Percentiles rank a stretch among this genome's conserved stretches.
phyloP scores from a whole-genome alignment of 2,888 invertebrate species.

The Cantharis nigra region DNA sequence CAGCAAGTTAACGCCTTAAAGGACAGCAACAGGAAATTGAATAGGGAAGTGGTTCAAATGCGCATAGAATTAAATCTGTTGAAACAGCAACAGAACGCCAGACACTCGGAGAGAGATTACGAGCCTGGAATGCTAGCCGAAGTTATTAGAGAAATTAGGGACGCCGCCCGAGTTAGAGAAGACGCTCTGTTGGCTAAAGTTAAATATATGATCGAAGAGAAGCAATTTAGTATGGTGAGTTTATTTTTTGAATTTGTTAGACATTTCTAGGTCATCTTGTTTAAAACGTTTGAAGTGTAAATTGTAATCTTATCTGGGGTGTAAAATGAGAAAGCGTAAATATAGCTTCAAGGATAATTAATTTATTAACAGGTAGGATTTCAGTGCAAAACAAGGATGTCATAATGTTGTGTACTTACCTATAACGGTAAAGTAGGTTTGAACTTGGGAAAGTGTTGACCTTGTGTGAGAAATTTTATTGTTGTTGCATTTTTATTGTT shows the following conservation, averaged over 20 bases:
- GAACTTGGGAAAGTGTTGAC: neutral
- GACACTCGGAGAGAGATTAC: constrained; percentile 58
- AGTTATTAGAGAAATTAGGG: constrained; percentile 73
- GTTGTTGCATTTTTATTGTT: neutral
- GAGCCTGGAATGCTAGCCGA: constrained; percentile 76
- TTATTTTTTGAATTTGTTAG: neutral
- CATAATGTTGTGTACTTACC: neutral
- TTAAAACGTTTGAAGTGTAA: neutral
- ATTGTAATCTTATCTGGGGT: neutral
- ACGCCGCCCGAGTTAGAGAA: constrained; percentile 72
- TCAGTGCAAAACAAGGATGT: neutral
- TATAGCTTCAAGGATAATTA: neutral
- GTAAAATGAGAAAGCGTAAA: neutral
- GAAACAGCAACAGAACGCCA: constrained; percentile 47
- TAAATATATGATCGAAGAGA: constrained; percentile 64
- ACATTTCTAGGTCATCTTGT: neutral
- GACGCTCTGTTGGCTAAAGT: constrained; percentile 70
- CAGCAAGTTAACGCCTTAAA: constrained; percentile 75
- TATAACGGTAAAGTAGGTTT: neutral
- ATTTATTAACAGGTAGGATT: neutral
- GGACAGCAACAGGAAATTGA: constrained; percentile 74
- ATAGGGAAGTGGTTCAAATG: constrained; percentile 74
- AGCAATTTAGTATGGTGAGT: constrained; percentile 56
- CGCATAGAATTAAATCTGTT: constrained; percentile 63
- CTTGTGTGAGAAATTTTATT: neutral